phyloP scores from a whole-genome alignment of 2,113 vertebrate species.

The Tringa solitaria region DNA sequence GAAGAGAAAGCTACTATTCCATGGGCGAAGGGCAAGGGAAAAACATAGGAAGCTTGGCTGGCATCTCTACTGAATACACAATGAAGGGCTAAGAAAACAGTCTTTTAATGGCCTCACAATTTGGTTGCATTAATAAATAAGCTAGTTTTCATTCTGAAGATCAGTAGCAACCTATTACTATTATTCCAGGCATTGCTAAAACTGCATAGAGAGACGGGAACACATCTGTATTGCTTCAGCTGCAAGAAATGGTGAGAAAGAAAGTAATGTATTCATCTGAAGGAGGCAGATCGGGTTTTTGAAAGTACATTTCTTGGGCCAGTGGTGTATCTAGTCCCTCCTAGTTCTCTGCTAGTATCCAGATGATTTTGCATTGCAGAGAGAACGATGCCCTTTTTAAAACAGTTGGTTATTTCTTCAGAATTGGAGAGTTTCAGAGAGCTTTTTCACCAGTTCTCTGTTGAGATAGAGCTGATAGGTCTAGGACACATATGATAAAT shows the following conservation, averaged over 20 bases:
- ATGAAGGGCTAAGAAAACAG: neutral
- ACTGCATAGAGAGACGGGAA: neutral
- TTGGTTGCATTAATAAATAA: neutral
- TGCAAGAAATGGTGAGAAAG: neutral
- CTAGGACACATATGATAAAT: neutral
- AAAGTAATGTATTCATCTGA: neutral
- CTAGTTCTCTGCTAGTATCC: neutral
- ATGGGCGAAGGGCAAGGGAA: neutral
- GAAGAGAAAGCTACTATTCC: neutral
- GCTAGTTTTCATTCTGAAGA: neutral
- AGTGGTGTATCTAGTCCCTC: neutral
- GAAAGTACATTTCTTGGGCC: neutral
- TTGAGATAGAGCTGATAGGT: neutral
- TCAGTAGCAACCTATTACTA: neutral
- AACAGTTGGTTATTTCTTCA: neutral
- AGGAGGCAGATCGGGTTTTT: neutral
- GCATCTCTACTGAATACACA: neutral
- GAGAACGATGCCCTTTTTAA: neutral
- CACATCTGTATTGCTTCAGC: neutral
- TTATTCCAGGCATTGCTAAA: neutral
- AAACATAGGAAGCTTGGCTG: neutral
- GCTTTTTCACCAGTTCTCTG: neutral
- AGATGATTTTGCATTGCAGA: neutral
- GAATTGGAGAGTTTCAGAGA: neutral
- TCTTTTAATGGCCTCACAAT: neutral